Evolutionary conservation across 1,140 invertebrate species (phyloP), one percentile per base, ranked within the genome.

Genomic region (Teleogryllus occipitalis): DNA sequence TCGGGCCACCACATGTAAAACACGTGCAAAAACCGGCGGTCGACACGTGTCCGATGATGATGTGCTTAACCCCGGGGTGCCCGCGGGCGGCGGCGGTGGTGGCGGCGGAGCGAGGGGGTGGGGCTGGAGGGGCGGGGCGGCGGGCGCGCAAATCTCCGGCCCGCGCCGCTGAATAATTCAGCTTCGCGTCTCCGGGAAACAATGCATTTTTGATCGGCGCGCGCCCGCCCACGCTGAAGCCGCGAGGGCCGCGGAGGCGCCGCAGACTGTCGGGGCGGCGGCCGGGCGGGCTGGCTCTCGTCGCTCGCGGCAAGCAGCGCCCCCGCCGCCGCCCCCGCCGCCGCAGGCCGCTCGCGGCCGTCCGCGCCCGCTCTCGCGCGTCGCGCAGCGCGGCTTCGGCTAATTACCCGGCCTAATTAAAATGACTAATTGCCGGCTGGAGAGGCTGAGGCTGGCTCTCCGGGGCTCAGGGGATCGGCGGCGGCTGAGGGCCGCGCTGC

Each of bases 181-280:
- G 7, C 54, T 10, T 14, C 54, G 54, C 54, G 54, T 65, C 54
- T 65, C 54, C 54, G 54, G 54, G 7, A 65, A 2, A 65, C 54
- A 65, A 65, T 65, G 54, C 54, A 65, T 65, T 65, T 65, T 65
- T 65, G 54, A 65, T 65, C 54, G 54, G 54, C 54, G 54, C 49
- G 10, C 54, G 18, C 54, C 54, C 2, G 2, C 54, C 1, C 54
- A 65, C 54, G 54, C 8, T 8, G 8, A 15, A 8, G 8, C 18
- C 54, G 7, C 54, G 10, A 65, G 0, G 54, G 54, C 27, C 27
- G 54, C 10, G 54, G 18, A 65, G 54, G 54, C 54, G 54, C 18
- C 54, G 2, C 27, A 39, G 27, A 39, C 27, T 5, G 5, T 39
- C 27, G 27, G 27, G 27, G 27, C 27, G 10, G 54, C 54, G 10